Evolutionary conservation across 2,113 vertebrate species (phyloP).

Genomic region (Columba janthina): DNA sequence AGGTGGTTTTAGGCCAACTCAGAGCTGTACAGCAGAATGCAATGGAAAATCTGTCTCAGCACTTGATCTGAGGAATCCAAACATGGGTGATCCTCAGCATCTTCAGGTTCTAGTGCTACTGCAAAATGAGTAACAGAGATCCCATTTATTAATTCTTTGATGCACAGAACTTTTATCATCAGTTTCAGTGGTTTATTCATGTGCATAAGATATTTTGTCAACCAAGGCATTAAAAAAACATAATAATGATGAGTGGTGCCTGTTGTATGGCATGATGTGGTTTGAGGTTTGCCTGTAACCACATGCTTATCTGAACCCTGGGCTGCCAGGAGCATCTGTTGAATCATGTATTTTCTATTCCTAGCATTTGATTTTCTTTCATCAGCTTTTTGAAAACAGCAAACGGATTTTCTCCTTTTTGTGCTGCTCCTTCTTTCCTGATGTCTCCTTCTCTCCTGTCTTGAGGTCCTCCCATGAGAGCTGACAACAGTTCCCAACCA

Average conservation of each 20-base stretch:
- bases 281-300: not conserved
- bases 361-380: not conserved
- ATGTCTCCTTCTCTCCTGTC: not conserved
- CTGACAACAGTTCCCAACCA: not conserved
- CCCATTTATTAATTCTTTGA: not conserved
- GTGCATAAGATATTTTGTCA: not conserved
- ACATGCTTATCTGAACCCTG: not conserved
- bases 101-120: not conserved
- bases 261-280: not conserved
- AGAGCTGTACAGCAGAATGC: not conserved
- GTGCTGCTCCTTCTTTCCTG: not conserved
- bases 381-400: not conserved
- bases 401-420: not conserved
- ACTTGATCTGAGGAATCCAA: not conserved
- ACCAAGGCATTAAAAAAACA: not conserved
- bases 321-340: not conserved
- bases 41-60: not conserved
- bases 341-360: not conserved
- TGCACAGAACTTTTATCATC: not conserved
- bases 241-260: not conserved
- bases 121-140: not conserved
- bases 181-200: not conserved
- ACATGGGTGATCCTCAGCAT: not conserved
- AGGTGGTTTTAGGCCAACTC: not conserved
- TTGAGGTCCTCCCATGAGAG: not conserved